phyloP scores from a whole-genome alignment of 1,140 invertebrate species.

The Aphidius ervi region DNA sequence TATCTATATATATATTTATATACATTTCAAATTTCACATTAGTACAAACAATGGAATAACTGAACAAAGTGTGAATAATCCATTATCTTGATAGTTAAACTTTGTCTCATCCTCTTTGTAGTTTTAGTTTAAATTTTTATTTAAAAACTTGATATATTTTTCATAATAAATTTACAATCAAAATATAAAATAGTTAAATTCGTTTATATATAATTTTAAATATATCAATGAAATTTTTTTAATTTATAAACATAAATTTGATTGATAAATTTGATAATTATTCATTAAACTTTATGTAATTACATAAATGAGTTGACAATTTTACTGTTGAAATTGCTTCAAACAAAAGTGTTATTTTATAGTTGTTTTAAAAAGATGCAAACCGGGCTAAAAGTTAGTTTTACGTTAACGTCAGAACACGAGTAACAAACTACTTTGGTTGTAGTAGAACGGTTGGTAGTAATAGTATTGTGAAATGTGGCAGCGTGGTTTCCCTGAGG shows the following conservation, averaged over 20 bases:
- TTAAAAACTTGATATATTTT: too few species aligned
- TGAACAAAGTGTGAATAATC: constrained; percentile 4
- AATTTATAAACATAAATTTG: too few species aligned
- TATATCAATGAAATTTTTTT: too few species aligned
- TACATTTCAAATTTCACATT: constrained; percentile 8
- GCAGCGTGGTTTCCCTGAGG: constrained; percentile 24
- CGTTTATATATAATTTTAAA: too few species aligned
- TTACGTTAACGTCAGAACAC: constrained; percentile 21
- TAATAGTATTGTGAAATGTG: constrained; percentile 27
- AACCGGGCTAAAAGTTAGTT: constrained; percentile 19
- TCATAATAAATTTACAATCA: too few species aligned
- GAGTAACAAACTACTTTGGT: constrained; percentile 26
- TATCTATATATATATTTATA: not conserved
- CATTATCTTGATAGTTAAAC: not conserved
- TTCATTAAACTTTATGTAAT: too few species aligned
- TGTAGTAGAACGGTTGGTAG: constrained; percentile 10
- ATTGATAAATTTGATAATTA: too few species aligned
- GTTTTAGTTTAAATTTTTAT: too few species aligned
- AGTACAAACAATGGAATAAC: constrained; percentile 13
- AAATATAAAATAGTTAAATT: too few species aligned
- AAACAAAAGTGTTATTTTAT: constrained; percentile 1
- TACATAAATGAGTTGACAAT: too few species aligned
- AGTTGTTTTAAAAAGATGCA: not conserved
- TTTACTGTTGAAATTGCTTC: too few species aligned
- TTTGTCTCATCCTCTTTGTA: too few species aligned